These are phyloP conservation scores for Ridgeia piscesae DNA, from an alignment of 1,140 invertebrate species.

Conservation along the genomic window DNA sequence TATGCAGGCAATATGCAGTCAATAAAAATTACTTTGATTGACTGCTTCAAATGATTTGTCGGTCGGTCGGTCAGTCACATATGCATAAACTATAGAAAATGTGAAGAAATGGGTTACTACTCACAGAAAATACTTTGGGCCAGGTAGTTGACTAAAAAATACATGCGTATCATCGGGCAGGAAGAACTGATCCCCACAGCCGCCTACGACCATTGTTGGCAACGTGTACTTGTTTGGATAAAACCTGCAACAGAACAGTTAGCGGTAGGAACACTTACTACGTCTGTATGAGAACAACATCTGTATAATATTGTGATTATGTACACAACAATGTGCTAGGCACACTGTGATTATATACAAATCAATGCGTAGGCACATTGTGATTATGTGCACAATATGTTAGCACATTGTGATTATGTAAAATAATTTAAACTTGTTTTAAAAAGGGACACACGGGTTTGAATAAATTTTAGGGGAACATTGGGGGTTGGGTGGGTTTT, in stretches of 20 bases:
- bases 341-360: too few species aligned
- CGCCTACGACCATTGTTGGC: conserved; percentile 42
- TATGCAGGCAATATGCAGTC: too few species aligned
- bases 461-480: too few species aligned
- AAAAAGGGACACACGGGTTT: too few species aligned
- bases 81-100: neutral
- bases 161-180: conserved; percentile 46
- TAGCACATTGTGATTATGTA: too few species aligned
- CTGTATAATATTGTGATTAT: neutral
- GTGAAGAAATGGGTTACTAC: neutral
- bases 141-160: conserved; percentile 41
- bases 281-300: neutral
- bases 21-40: neutral
- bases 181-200: conserved; percentile 50
- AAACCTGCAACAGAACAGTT: conserved; percentile 36
- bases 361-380: too few species aligned
- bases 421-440: too few species aligned
- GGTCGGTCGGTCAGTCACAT: neutral
- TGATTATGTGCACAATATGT: too few species aligned
- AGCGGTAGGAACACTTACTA: neutral
- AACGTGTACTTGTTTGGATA: conserved; percentile 42
- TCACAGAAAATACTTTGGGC: conserved; percentile 44
- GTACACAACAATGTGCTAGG: neutral
- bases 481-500: too few species aligned
- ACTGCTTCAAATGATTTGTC: neutral